Evolutionary conservation across 2,888 invertebrate genomes (phyloP), one percentile per base, ranked within the genome.

Genomic region (Cerastis leucographa): DNA sequence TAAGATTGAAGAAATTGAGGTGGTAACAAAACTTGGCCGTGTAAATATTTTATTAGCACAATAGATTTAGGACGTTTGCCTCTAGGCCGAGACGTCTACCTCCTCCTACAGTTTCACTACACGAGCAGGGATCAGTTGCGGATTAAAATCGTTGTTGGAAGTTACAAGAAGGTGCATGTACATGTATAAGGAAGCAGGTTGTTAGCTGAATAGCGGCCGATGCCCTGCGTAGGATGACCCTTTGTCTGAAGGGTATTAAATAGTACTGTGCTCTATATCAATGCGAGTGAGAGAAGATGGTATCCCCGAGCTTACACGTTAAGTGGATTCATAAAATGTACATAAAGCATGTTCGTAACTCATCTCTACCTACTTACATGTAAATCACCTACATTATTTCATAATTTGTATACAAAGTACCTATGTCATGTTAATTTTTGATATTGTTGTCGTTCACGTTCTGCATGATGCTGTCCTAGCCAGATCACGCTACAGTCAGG

Each of bases 201-300:
- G 93, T 94, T 93, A 89, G 90, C 84, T 89, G 82, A 91, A 89
- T 87, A 84, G 88, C 92, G 93, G 94, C 89, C 94, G 92, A 91
- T 92, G 94, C 91, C 92, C 94, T 93, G 94, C 94, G 94, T 94
- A 94, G 95, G 95, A 82, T 86, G 94, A 92, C 92, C 94, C 94
- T 94, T 93, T 91, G 93, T 93, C 91, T 92, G 90, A 90, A 85
- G 81, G 85, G 84, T 80, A 85, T 84, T 84, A 89, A 40, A 85
- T 88, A 84, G 84, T 74, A 77, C 79, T 86, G 78, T 76, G 71
- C 74, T 84, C 75, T 54, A 83, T 84, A 81, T 73, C 73, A 82
- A 64, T 72, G 66, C 71, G 42, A 70, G 44, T 68, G 42, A 65
- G 40, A 40, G 62, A 56, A 75, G 65, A 54, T 29, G 65, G 46